Base-by-base conservation (phyloP, 2,113 vertebrate genomes). In the Mungos mungo region DNA sequence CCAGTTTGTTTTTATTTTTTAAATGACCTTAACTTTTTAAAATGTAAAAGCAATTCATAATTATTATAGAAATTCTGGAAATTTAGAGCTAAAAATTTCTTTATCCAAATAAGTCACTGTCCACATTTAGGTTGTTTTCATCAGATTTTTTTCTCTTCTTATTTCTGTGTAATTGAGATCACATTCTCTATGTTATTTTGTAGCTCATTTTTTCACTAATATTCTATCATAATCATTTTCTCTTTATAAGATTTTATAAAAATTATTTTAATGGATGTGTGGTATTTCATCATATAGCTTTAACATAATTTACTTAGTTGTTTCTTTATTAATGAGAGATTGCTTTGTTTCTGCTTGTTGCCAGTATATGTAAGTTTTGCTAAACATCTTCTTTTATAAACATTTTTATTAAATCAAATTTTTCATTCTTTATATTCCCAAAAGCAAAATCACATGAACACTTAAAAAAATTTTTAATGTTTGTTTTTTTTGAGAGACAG, bases 391-490 rank as follows among this genome's bases (percentile, higher is more conserved):
- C 50, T 63, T 92, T 96, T n/a, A 85, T 86, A 95, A 89, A 95
- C 79, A 80, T n/a, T 41, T 47, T 88, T 82, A 86, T 91, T 8
- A 71, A 94, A 91, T 86, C 8, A 66, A 72, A 45, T 35, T 85
- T 68, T 90, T 47, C 41, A 86, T 63, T 82, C 57, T 97, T 89
- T 90, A 66, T 88, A 81, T 63, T 96, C 21, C 35, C 47, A 86
- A 50, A 92, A 91, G 91, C 47, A 96, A 96, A 96, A 92, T 89
- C 87, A 86, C n/a, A 96, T 74, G 50, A 90, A 79, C 21, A 27
- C 10, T 31, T 63, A 54, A 54, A 54, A 41, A 41, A 41, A 41
- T 57, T 54, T 54, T 54, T 54, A 54, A 54, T 54, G 54, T 54
- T 54, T 54, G 18, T 54, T 54, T 54, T 19, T 54, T 54, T 54